Evolutionary conservation across 35 echinoderm and acorn worm genomes (phyloP).

Genomic region (Ophiothrix spiculata): DNA sequence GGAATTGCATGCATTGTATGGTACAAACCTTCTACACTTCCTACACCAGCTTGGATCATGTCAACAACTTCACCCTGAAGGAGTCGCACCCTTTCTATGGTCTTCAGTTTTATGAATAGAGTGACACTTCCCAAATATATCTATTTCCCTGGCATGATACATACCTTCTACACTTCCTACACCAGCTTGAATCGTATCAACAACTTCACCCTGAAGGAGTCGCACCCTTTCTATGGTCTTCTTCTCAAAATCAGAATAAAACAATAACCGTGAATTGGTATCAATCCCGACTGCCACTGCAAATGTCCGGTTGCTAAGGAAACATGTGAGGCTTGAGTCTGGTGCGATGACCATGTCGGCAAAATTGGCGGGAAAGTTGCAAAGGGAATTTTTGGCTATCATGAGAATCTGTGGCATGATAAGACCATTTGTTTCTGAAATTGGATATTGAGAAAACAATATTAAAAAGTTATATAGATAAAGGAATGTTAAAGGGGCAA

Average conservation of each 20-base stretch:
- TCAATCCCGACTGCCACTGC: slow-evolving; percentile 42
- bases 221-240: slow-evolving; percentile 44
- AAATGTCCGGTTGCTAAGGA: slow-evolving; percentile 33
- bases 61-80: slow-evolving; percentile 14
- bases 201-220: slow-evolving; percentile 1
- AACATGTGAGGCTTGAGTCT: background rate
- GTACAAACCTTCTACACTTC: slow-evolving; percentile 68
- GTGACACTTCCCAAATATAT: too few species aligned
- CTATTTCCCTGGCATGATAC: too few species aligned
- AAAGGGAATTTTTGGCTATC: slow-evolving; percentile 28
- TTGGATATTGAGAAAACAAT: too few species aligned
- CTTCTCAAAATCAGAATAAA: slow-evolving; percentile 50
- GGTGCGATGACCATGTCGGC: background rate
- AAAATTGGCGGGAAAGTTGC: slow-evolving; percentile 31
- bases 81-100: slow-evolving; percentile 37
- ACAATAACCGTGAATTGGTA: slow-evolving; percentile 16
- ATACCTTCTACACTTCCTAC: slow-evolving; percentile 80
- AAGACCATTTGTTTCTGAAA: slow-evolving; percentile 21
- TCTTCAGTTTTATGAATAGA: too few species aligned
- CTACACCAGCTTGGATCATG: slow-evolving; percentile 43
- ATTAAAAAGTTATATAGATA: too few species aligned
- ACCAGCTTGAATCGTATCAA: slow-evolving; percentile 34
- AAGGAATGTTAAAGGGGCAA: too few species aligned
- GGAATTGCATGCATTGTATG: too few species aligned
- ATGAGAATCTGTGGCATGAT: slow-evolving; percentile 59